Base-by-base conservation (phyloP, 1,140 invertebrate genomes). In the Neodiprion fabricii region DNA sequence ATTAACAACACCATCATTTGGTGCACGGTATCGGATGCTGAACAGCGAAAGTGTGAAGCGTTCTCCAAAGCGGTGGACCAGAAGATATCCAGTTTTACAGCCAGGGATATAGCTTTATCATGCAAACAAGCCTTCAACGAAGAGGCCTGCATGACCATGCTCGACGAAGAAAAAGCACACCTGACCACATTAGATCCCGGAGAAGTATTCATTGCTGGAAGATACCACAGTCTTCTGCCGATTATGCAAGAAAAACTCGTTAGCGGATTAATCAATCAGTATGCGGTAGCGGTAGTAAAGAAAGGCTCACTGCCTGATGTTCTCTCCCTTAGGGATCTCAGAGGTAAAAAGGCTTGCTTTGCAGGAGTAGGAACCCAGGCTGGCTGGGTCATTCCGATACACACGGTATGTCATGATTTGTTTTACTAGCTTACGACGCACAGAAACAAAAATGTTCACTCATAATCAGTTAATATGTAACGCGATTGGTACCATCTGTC, bases 311-410 rank as follows among this genome's bases (percentile, higher is more conserved):
- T 95, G 5, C 82, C 89, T 4, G 89, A 92, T 77, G 90, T 98
- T 0, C 82, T 87, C 11, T 91, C 86, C 8, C 83, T 98, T 17
- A 79, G 90, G 71, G 91, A 95, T 80, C 84, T 99, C 1, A 85
- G 93, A 75, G 93, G 93, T 0, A 95, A 92, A 75, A 94, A 91
- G 76, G 96, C 95, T 21, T 99, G 97, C 86, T 97, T 98, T 87
- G 92, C 95, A 69, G 96, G 95, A 74, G 97, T 99, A 76, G 96
- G 96, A 49, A 94, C 94, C 21, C 89, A 96, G 74, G 97, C 97
- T 74, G 97, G 97, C 53, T 99, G 97, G 97, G 92, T 96, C 74
- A 92, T 97, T 81, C 97, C 97, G 9, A 92, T 99, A 78, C 90
- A 96, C 84, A 92, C 90, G 78, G 95, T 95, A 86, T 90, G 88